Evolutionary conservation across 2,797 vertebrate species (phyloP).

Genomic region (Falco naumanni): DNA sequence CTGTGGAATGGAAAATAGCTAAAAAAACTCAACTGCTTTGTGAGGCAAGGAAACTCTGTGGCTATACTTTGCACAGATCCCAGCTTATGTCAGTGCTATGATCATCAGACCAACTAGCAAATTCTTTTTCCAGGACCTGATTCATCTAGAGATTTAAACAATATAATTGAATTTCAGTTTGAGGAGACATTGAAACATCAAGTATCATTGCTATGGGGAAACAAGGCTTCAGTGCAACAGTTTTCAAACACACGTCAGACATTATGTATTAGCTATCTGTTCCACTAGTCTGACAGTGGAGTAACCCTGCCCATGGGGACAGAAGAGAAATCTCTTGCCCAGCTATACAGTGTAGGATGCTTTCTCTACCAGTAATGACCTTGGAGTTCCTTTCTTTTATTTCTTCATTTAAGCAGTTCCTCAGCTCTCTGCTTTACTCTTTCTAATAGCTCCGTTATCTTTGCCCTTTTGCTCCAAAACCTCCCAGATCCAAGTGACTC

Average conservation of each 20-base stretch:
- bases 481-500: not conserved
- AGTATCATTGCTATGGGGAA: not conserved
- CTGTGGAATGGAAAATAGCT: constrained; percentile 14
- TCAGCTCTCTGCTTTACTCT: not conserved
- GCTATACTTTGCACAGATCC: not conserved
- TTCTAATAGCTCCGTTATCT: not conserved
- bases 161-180: constrained; percentile 38
- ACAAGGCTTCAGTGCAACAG: not conserved
- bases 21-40: not conserved
- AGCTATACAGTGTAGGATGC: not conserved
- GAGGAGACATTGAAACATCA: constrained; percentile 19
- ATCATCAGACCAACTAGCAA: not conserved
- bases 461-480: not conserved
- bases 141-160: constrained; percentile 21
- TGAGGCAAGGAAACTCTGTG: constrained; percentile 3
- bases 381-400: not conserved
- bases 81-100: not conserved
- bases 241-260: constrained; percentile 16
- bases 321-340: not conserved
- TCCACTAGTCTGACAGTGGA: not conserved
- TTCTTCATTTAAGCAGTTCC: not conserved
- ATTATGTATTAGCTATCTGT: not conserved
- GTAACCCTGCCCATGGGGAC: not conserved
- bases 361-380: not conserved
- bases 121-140: not conserved